A percentile compares a stretch with the other conserved stretches of the same genome.
Conservation (phyloP, 2,888 invertebrate genomes). For the Embidobia sp. region DNA sequence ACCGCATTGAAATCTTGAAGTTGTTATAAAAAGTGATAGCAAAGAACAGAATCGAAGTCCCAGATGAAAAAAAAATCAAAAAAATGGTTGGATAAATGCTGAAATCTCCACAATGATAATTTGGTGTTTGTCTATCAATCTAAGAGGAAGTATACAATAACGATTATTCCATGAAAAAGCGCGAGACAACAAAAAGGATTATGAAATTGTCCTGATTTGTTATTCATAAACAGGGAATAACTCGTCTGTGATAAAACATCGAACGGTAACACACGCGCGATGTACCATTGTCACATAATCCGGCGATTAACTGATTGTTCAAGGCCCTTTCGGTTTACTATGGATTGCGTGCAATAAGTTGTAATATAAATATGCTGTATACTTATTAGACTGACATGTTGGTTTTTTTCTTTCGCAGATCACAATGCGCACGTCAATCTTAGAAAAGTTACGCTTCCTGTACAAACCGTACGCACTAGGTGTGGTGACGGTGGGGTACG, state of each 20-base stretch:
- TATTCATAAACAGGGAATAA: slow-evolving; percentile 23
- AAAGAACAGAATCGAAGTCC: too few relatives aligned
- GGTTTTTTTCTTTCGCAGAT: slow-evolving; percentile 63
- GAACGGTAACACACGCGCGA: slow-evolving; percentile 13
- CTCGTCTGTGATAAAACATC: slow-evolving; percentile 11
- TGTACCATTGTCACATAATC: slow-evolving; percentile 21
- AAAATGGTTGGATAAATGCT: too few relatives aligned
- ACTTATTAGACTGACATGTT: slow-evolving; percentile 27
- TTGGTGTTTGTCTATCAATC: too few relatives aligned
- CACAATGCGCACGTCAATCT: slow-evolving; percentile 79
- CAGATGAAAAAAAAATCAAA: too few relatives aligned
- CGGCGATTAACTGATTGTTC: slow-evolving; percentile 15
- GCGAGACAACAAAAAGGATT: slow-evolving; percentile 20
- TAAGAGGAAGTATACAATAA: too few relatives aligned
- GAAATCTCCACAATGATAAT: too few relatives aligned
- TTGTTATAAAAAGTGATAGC: too few relatives aligned
- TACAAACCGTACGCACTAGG: slow-evolving; percentile 91
- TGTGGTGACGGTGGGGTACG: slow-evolving; percentile 91
- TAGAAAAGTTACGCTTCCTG: slow-evolving; percentile 85
- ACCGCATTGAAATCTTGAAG: too few relatives aligned
- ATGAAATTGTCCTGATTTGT: slow-evolving; percentile 28
- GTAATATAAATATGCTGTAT: slow-evolving; percentile 20
- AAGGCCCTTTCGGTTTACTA: slow-evolving; percentile 35
- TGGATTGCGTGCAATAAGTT: slow-evolving; percentile 9
- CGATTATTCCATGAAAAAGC: slow-evolving; percentile 4